Evolutionary conservation across 2,888 invertebrate species (phyloP).

Genomic region (Eristalinus aeneus): DNA sequence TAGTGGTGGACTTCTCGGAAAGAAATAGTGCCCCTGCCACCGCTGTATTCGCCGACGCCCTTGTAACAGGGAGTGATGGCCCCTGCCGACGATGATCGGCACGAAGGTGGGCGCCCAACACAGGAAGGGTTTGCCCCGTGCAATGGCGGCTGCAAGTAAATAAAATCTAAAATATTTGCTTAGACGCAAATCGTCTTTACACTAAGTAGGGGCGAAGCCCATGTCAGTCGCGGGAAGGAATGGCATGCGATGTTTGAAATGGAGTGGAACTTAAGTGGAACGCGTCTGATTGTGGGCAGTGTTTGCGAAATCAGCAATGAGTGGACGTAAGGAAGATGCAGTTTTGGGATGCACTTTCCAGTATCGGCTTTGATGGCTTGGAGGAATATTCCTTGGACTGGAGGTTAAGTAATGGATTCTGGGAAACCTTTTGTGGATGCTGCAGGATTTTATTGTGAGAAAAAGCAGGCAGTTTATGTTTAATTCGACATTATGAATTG

Average conservation of each 20-base stretch:
- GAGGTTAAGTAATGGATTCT: too few species aligned
- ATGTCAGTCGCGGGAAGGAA: not conserved
- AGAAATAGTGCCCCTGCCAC: not conserved
- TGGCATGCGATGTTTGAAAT: not conserved
- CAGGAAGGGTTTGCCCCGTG: slow-evolving; percentile 28
- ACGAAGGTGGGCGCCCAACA: not conserved
- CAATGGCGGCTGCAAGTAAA: slow-evolving; percentile 56
- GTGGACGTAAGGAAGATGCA: too few species aligned
- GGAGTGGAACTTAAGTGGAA: too few species aligned
- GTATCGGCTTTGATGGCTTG: too few species aligned
- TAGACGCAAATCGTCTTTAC: not conserved
- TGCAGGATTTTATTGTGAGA: too few species aligned
- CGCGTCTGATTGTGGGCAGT: too few species aligned
- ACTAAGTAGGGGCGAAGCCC: not conserved
- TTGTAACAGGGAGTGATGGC: not conserved
- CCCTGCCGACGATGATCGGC: not conserved
- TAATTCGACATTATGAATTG: too few species aligned
- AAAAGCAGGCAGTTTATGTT: too few species aligned
- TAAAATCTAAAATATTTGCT: not conserved
- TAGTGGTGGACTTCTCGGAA: slow-evolving; percentile 53
- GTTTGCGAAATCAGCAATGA: too few species aligned
- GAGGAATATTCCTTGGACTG: too few species aligned
- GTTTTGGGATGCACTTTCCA: too few species aligned
- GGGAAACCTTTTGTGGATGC: too few species aligned
- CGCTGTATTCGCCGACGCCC: not conserved